Conservation (phyloP, 2,888 invertebrate species). For the Drosophila cognata region DNA sequence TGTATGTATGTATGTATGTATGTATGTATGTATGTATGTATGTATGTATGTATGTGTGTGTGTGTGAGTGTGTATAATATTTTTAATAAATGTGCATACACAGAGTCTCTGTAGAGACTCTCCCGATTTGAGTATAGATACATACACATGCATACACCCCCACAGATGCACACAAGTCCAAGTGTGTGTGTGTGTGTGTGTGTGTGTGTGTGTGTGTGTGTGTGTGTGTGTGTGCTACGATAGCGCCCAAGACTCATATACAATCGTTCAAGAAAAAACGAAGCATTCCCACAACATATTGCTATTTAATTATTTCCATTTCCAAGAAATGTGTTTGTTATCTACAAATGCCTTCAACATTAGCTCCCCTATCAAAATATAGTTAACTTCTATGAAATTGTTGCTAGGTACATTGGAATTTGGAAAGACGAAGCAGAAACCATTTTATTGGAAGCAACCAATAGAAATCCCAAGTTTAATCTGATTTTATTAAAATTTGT, state of each 20-base stretch:
- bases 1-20: conserved; percentile 13
- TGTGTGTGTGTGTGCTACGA: conserved; percentile 38
- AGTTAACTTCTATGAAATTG: conserved; percentile 18
- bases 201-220: conserved; percentile 11
- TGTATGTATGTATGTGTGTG: conserved; percentile 6
- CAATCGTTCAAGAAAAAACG: conserved; percentile 25
- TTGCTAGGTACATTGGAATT: conserved; percentile 7
- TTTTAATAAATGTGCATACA: conserved; percentile 17
- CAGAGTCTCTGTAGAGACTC: conserved; percentile 13
- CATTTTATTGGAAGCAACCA: not conserved
- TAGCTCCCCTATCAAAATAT: conserved; percentile 34
- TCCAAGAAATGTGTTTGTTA: conserved; percentile 80
- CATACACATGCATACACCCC: not conserved
- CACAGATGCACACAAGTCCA: not conserved
- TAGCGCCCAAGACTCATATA: conserved; percentile 40
- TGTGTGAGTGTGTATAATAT: conserved; percentile 16
- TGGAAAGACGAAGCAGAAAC: not conserved
- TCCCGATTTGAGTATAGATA: conserved; percentile 7
- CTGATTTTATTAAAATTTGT: too few species aligned
- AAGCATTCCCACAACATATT: conserved; percentile 65
- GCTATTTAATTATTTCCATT: conserved; percentile 72
- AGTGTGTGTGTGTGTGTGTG: not conserved
- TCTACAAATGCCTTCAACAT: conserved; percentile 49
- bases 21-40: conserved; percentile 4
- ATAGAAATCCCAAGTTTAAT: not conserved